Evolutionary conservation across 1,140 invertebrate species (phyloP).

Genomic region (Marisa cornuarietis): DNA sequence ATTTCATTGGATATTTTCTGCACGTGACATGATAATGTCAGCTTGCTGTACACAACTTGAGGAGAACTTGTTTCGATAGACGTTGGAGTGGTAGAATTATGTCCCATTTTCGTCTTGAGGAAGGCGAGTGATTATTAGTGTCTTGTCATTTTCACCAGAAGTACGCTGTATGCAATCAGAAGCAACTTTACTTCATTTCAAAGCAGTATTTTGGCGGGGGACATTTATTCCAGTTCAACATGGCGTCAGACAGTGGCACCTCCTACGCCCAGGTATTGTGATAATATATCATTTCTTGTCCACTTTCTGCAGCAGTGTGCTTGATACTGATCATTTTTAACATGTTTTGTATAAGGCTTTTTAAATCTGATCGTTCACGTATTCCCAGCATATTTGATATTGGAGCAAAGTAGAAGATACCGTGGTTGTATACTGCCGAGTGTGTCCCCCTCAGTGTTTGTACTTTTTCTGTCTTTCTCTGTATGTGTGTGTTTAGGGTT

Average conservation of each 20-base stretch:
- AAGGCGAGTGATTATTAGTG: not conserved
- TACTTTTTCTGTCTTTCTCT: too few species aligned
- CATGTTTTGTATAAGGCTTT: too few species aligned
- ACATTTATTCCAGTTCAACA: slow-evolving; percentile 37
- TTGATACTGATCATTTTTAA: too few species aligned
- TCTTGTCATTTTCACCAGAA: not conserved
- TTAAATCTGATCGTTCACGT: too few species aligned
- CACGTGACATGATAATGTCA: slow-evolving; percentile 30
- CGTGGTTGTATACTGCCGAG: too few species aligned
- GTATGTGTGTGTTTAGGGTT: too few species aligned
- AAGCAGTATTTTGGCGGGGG: slow-evolving; percentile 15
- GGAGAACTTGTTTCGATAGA: slow-evolving; percentile 23
- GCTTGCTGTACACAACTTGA: slow-evolving; percentile 23
- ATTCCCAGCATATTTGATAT: too few species aligned
- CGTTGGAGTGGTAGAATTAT: slow-evolving; percentile 13
- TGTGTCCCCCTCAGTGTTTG: too few species aligned
- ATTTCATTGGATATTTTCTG: slow-evolving; percentile 21
- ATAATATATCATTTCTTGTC: slow-evolving; percentile 10
- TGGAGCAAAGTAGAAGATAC: too few species aligned
- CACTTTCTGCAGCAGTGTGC: too few species aligned
- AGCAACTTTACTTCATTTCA: slow-evolving; percentile 9
- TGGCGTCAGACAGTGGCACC: slow-evolving; percentile 52
- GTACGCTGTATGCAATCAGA: not conserved
- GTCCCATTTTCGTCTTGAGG: not conserved
- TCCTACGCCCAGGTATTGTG: slow-evolving; percentile 50